Evolutionary conservation across 2,797 vertebrate species (phyloP).

Genomic region (Melanotaenia pygmaea): DNA sequence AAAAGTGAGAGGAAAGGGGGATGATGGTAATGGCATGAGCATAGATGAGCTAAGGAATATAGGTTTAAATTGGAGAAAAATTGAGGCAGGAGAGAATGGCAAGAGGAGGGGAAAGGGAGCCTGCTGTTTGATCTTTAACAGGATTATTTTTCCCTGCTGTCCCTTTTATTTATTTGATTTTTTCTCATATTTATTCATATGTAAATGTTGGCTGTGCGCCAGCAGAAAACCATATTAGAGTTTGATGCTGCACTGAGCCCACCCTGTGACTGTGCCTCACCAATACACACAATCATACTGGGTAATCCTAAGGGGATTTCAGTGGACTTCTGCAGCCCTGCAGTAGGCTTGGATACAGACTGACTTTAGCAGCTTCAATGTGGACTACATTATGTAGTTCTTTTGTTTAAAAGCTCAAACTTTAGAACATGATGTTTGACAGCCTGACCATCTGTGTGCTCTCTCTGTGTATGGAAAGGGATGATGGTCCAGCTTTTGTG

Average conservation of each 20-base stretch:
- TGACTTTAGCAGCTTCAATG: slow-evolving; percentile 7
- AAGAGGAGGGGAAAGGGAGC: slow-evolving; percentile 51
- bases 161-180: slow-evolving; percentile 82
- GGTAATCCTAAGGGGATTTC: slow-evolving; percentile 66
- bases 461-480: slow-evolving; percentile 9
- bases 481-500: slow-evolving; percentile 15
- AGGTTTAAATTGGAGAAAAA: slow-evolving; percentile 66
- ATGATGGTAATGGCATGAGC: slow-evolving; percentile 28
- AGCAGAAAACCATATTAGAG: slow-evolving; percentile 58
- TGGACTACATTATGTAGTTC: slow-evolving; percentile 25
- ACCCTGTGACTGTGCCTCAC: slow-evolving; percentile 62
- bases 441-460: slow-evolving; percentile 43
- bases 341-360: slow-evolving; percentile 23
- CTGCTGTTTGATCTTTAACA: slow-evolving; percentile 83
- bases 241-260: slow-evolving; percentile 46
- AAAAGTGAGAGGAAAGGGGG: slow-evolving; percentile 27
- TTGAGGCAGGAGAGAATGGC: slow-evolving; percentile 48
- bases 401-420: slow-evolving; percentile 51
- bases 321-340: slow-evolving; percentile 48
- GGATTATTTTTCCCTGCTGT: slow-evolving; percentile 79
- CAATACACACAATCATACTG: slow-evolving; percentile 42
- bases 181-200: slow-evolving; percentile 79
- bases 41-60: slow-evolving; percentile 42
- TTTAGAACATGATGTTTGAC: slow-evolving; percentile 57
- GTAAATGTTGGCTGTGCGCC: slow-evolving; percentile 68